These are phyloP conservation scores for Yponomeuta cagnagella DNA, from an alignment of 2,888 invertebrate genomes.

Conservation along the genomic window DNA sequence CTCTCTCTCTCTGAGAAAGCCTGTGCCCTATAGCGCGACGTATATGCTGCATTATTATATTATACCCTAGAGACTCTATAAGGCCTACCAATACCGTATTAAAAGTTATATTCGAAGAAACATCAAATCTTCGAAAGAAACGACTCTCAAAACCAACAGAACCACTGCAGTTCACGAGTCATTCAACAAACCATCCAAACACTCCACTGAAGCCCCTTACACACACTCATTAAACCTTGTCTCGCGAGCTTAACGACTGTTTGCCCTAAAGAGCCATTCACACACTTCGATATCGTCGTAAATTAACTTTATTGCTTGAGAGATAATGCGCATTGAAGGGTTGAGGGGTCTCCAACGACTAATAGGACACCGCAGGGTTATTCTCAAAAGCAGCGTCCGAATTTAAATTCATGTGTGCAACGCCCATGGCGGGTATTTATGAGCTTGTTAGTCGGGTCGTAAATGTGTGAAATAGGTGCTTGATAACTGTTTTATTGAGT, in stretches of 20 bases:
- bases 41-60: too few relatives aligned
- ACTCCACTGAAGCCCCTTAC: neutral
- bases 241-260: slow-evolving; percentile 8
- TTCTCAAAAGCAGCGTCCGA: slow-evolving; percentile 12
- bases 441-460: slow-evolving; percentile 34
- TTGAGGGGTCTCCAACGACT: slow-evolving; percentile 31
- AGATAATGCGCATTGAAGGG: slow-evolving; percentile 37
- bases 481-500: slow-evolving; percentile 22
- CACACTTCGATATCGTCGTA: slow-evolving; percentile 32
- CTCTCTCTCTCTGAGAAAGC: too few relatives aligned
- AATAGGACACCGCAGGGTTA: slow-evolving; percentile 28
- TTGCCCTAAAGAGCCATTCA: slow-evolving; percentile 25
- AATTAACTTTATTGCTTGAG: slow-evolving; percentile 41
- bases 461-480: slow-evolving; percentile 42
- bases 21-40: too few relatives aligned
- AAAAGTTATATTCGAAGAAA: too few relatives aligned
- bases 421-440: slow-evolving; percentile 25
- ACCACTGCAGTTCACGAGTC: too few relatives aligned
- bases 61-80: too few relatives aligned
- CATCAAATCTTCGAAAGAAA: too few relatives aligned
- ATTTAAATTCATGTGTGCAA: slow-evolving; percentile 38
- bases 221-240: neutral
- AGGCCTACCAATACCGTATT: too few relatives aligned
- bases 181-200: neutral
- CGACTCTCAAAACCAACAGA: too few relatives aligned